Evolutionary conservation across 2,888 invertebrate genomes (phyloP).

Genomic region (Cinara cedri): DNA sequence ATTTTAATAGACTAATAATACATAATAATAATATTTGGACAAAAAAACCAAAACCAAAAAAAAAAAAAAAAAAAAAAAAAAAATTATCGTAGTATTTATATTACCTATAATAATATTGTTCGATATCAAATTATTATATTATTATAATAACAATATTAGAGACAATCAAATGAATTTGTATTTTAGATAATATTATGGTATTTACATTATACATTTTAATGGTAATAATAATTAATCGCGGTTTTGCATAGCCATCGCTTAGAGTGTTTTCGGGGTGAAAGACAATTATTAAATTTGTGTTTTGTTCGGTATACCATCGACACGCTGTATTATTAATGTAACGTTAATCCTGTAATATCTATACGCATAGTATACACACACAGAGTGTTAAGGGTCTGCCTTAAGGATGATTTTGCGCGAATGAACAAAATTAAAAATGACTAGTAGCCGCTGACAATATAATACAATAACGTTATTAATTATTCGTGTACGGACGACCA

Average conservation of each 20-base stretch:
- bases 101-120: conserved; percentile 36
- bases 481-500: too few species aligned
- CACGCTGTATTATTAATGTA: too few species aligned
- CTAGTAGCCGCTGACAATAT: not conserved
- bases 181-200: conserved; percentile 35
- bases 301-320: conserved; percentile 37
- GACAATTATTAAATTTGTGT: not conserved
- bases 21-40: not conserved
- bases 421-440: conserved; percentile 22
- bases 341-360: too few species aligned
- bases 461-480: too few species aligned
- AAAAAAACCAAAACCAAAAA: not conserved
- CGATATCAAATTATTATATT: too few species aligned
- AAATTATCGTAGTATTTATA: conserved; percentile 19
- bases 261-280: too few species aligned
- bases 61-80: not conserved
- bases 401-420: not conserved
- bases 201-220: too few species aligned
- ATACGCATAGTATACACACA: not conserved
- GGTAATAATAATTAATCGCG: conserved; percentile 1
- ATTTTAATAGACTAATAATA: conserved; percentile 43
- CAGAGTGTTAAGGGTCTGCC: not conserved
- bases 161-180: conserved; percentile 54
- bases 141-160: conserved; percentile 41
- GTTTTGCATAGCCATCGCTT: conserved; percentile 22